Percentiles rank a stretch among this genome's conserved stretches.
These are phyloP conservation scores for Corynorhinus townsendii DNA, from an alignment of 2,113 vertebrate species.

Conservation along the genomic window DNA sequence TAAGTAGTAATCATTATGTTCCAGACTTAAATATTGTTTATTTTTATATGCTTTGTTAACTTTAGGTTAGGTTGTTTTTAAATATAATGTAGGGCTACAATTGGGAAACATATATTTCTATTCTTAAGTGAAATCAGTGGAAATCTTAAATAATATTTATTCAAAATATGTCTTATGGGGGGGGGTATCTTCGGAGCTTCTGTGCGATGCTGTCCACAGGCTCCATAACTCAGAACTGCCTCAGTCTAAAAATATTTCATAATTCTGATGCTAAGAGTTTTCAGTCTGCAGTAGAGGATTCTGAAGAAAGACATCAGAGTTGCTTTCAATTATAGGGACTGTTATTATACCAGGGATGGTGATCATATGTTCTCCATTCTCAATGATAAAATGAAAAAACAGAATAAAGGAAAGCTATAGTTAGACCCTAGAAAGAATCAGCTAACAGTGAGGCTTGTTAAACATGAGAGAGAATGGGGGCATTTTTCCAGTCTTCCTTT, in stretches of 20 bases:
- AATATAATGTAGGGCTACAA: constrained; percentile 21
- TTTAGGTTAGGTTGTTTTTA: not conserved
- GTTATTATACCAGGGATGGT: not conserved
- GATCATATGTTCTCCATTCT: not conserved
- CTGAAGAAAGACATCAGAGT: constrained; percentile 2
- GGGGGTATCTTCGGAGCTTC: not conserved
- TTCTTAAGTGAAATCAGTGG: constrained; percentile 26
- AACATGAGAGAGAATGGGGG: not conserved
- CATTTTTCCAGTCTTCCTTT: not conserved
- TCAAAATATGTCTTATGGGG: not conserved
- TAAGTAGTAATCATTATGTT: not conserved
- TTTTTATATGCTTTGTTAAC: not conserved
- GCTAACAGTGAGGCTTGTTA: not conserved
- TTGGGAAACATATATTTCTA: constrained; percentile 11
- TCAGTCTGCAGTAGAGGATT: not conserved
- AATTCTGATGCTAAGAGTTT: not conserved
- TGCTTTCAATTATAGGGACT: not conserved
- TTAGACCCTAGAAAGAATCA: not conserved
- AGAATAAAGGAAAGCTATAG: not conserved
- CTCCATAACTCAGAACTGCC: not conserved
- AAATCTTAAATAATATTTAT: constrained; percentile 37
- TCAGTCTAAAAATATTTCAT: constrained; percentile 26
- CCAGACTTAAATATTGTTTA: not conserved
- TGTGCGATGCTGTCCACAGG: constrained; percentile 13
- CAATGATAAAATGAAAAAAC: not conserved